phyloP scores from a whole-genome alignment of 2,888 invertebrate species.

The Sisyra nigra region DNA sequence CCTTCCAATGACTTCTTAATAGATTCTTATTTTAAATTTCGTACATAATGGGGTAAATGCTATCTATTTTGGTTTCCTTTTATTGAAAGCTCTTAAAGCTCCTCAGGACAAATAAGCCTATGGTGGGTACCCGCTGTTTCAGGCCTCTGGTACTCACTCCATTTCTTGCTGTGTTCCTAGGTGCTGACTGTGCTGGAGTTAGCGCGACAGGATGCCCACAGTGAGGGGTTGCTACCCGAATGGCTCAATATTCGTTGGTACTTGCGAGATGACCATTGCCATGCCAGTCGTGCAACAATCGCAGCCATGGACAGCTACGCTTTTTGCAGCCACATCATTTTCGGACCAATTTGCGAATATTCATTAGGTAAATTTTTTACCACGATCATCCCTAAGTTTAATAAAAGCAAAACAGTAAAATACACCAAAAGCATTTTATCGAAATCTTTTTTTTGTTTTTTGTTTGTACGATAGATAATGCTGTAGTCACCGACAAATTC shows the following conservation, averaged over 20 bases:
- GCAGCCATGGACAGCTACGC: slow-evolving; percentile 55
- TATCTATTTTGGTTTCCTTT: too few relatives aligned
- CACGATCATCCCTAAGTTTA: not conserved
- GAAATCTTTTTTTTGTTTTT: slow-evolving; percentile 5
- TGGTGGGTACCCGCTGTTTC: not conserved
- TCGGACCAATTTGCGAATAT: slow-evolving; percentile 71
- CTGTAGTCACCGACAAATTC: slow-evolving; percentile 3
- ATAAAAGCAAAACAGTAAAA: slow-evolving; percentile 5
- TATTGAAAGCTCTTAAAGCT: slow-evolving; percentile 13
- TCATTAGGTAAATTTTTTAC: slow-evolving; percentile 43
- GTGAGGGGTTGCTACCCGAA: slow-evolving; percentile 35
- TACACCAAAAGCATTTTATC: not conserved
- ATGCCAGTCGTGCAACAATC: slow-evolving; percentile 54
- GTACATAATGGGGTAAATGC: too few relatives aligned
- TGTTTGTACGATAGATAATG: slow-evolving; percentile 6
- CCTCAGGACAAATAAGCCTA: slow-evolving; percentile 1
- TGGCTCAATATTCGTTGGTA: slow-evolving; percentile 42
- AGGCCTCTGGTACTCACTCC: not conserved
- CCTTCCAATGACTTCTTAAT: too few relatives aligned
- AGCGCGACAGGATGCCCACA: slow-evolving; percentile 37
- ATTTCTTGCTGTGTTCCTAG: slow-evolving; percentile 22
- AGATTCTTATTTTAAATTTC: too few relatives aligned
- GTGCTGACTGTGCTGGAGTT: slow-evolving; percentile 43
- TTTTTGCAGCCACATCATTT: slow-evolving; percentile 59
- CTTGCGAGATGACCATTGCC: slow-evolving; percentile 54